Evolutionary conservation across 2,113 vertebrate species (phyloP).

Genomic region (Tamias sibiricus): DNA sequence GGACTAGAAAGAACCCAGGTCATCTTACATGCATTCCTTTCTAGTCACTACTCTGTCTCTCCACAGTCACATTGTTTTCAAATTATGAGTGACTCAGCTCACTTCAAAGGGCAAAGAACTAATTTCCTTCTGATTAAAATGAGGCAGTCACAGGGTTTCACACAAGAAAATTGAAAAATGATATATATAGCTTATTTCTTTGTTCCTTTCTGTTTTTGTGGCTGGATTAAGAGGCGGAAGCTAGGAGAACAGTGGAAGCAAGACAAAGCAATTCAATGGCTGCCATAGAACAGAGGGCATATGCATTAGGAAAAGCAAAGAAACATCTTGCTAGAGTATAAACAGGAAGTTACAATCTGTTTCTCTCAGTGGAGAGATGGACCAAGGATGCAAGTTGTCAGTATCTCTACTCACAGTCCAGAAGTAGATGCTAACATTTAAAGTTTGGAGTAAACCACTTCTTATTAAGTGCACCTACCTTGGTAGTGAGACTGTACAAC

Average conservation of each 20-base stretch:
- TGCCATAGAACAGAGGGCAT: neutral
- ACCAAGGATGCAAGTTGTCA: neutral
- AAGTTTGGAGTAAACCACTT: neutral
- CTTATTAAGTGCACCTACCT: neutral
- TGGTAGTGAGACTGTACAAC: neutral
- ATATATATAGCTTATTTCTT: slow-evolving; percentile 67
- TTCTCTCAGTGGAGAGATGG: neutral
- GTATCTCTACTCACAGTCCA: neutral
- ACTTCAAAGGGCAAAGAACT: slow-evolving; percentile 64
- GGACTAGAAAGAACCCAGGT: slow-evolving; percentile 52
- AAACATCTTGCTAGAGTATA: neutral
- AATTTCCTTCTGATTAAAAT: slow-evolving; percentile 74
- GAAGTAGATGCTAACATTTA: neutral
- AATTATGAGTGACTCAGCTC: slow-evolving; percentile 66
- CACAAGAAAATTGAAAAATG: slow-evolving; percentile 68
- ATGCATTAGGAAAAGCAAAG: slow-evolving; percentile 7
- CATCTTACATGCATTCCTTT: slow-evolving; percentile 68
- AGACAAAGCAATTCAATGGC: neutral
- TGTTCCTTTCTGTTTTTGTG: slow-evolving; percentile 44
- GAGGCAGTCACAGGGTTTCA: slow-evolving; percentile 55
- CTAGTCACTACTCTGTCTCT: neutral
- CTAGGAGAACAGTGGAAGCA: slow-evolving; percentile 55
- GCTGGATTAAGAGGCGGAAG: slow-evolving; percentile 59
- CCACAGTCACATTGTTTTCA: slow-evolving; percentile 58
- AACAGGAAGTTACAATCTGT: neutral